Percentiles rank a stretch among this genome's conserved stretches.
Evolutionary conservation across 1,140 invertebrate genomes (phyloP).

Genomic region (Globodera rostochiensis): DNA sequence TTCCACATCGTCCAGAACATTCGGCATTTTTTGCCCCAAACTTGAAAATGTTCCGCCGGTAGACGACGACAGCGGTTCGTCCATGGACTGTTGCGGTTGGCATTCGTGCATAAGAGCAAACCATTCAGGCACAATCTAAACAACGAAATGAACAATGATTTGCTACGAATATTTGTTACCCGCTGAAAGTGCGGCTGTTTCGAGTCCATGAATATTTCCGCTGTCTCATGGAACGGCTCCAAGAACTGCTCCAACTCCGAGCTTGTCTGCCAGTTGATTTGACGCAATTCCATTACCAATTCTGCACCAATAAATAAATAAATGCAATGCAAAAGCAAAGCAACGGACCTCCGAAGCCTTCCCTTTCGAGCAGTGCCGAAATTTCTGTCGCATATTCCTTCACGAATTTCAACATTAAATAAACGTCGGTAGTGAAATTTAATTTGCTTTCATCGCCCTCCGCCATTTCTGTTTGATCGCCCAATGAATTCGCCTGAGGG

Average conservation of each 20-base stretch:
- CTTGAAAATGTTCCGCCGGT: no score
- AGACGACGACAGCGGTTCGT: background rate
- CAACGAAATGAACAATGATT: conserved; percentile 1
- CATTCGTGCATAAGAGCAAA: conserved; percentile 50
- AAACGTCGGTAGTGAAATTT: conserved; percentile 3
- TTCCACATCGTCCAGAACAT: background rate
- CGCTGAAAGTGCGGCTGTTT: conserved; percentile 47
- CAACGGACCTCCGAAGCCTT: conserved; percentile 14
- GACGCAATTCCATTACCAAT: conserved; percentile 20
- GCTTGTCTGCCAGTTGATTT: conserved; percentile 37
- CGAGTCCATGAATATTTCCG: conserved; percentile 40
- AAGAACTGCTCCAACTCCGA: conserved; percentile 46
- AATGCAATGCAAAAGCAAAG: background rate
- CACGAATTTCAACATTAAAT: conserved; percentile 23
- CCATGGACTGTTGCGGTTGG: conserved; percentile 16
- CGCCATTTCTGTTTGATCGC: background rate
- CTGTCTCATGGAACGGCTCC: conserved; percentile 51
- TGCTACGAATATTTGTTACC: conserved; percentile 1
- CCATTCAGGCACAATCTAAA: conserved; percentile 47
- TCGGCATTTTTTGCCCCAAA: background rate
- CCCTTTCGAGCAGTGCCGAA: conserved; percentile 17
- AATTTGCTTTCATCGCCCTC: background rate
- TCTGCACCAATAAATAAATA: background rate
- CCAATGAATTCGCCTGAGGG: background rate
- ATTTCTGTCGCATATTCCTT: conserved; percentile 9